Evolutionary conservation across 2,888 invertebrate species (phyloP), one percentile per base, ranked within the genome.

Genomic region (Dryobotodes eremita): DNA sequence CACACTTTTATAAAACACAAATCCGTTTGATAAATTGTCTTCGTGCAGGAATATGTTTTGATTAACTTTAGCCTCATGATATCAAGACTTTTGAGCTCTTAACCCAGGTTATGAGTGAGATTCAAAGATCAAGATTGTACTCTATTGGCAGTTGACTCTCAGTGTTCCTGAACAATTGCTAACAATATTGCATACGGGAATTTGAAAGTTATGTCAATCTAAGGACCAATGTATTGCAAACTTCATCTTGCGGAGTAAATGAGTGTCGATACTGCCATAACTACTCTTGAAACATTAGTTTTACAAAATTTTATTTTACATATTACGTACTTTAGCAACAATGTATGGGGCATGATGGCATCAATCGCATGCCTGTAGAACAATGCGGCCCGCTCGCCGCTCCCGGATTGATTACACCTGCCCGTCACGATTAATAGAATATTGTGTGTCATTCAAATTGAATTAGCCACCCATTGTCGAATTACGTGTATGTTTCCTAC

Each of bases 401-500:
- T 66, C 82, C 68, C 90, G 92, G 94, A 94, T 95, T 96, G 95
- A 96, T 96, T 96, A 96, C 96, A 95, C 95, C 96, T 96, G 96
- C 95, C 96, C 94, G 91, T 95, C 96, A 95, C 94, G 93, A 95
- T 95, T 95, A 96, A 96, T 96, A 96, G 95, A 96, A 96, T 96
- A 95, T 95, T 96, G 96, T 95, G 95, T 93, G 93, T 94, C 95
- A 96, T 95, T 95, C 95, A 94, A 96, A 96, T 96, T 95, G 96
- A 95, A 96, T 96, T 95, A 95, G 94, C 92, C 90, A 89, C 74
- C 95, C 93, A 95, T 95, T 96, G 95, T 95, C 93, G 94, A 93
- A 95, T 94, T 94, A 94, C 92, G 92, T 92, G 94, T 94, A 93
- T 94, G 95, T 94, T 94, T 94, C 94, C 92, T 93, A 93, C 89